A percentile compares a stretch with the other conserved stretches of the same genome.
phyloP scores from a whole-genome alignment of 2,797 vertebrate genomes.

The Menidia menidia region DNA sequence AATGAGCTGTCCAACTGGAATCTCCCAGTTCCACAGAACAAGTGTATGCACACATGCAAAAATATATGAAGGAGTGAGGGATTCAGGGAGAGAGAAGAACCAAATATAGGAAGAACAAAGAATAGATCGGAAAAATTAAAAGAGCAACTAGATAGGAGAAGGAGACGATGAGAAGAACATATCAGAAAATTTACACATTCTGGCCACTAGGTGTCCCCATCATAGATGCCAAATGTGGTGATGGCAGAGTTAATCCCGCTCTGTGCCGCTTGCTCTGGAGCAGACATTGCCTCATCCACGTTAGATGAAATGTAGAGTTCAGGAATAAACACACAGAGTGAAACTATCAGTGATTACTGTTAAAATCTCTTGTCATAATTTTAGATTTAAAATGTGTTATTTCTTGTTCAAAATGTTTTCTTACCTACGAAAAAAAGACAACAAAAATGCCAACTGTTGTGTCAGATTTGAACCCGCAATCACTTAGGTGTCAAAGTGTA shows the following conservation, averaged over 20 bases:
- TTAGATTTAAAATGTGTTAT: slow-evolving; percentile 25
- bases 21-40: slow-evolving; percentile 63
- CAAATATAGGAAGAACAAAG: slow-evolving; percentile 13
- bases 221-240: slow-evolving; percentile 54
- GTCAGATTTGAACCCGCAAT: slow-evolving; percentile 64
- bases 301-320: slow-evolving; percentile 54
- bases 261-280: slow-evolving; percentile 55
- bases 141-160: slow-evolving; percentile 6
- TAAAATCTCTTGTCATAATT: slow-evolving; percentile 47
- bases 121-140: slow-evolving; percentile 13
- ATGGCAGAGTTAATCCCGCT: slow-evolving; percentile 45
- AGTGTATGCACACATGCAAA: slow-evolving; percentile 32
- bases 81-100: slow-evolving; percentile 1
- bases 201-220: slow-evolving; percentile 81
- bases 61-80: slow-evolving; percentile 16
- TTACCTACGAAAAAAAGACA: not conserved
- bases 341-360: slow-evolving; percentile 49
- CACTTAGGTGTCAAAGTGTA: no score
- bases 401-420: slow-evolving; percentile 11
- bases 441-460: slow-evolving; percentile 28
- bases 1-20: slow-evolving; percentile 81
- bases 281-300: slow-evolving; percentile 47
- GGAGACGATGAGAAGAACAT: slow-evolving; percentile 2
- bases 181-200: slow-evolving; percentile 45
- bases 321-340: slow-evolving; percentile 52